These are phyloP conservation scores for Lophura nycthemera DNA, from an alignment of 2,113 vertebrate species.

Conservation along the genomic window DNA sequence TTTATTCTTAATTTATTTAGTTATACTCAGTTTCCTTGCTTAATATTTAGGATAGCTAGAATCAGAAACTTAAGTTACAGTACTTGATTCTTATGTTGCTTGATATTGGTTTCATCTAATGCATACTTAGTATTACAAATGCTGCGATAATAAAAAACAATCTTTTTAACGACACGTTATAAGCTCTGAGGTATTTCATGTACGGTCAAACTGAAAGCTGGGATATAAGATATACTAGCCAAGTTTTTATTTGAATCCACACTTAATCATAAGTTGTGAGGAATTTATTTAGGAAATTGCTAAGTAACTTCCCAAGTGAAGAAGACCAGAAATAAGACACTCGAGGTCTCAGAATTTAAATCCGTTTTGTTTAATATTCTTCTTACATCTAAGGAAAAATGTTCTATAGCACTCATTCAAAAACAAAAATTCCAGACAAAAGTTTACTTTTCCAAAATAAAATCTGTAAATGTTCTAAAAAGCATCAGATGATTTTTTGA, in stretches of 20 bases:
- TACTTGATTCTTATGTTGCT: background rate
- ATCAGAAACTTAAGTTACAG: background rate
- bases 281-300: background rate
- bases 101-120: background rate
- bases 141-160: background rate
- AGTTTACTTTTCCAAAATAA: background rate
- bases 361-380: background rate
- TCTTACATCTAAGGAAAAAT: background rate
- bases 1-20: background rate
- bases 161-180: background rate
- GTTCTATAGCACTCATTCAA: background rate
- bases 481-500: background rate
- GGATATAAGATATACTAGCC: background rate
- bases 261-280: background rate
- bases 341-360: background rate
- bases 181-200: background rate
- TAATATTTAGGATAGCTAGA: background rate
- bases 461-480: background rate
- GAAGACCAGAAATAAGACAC: background rate
- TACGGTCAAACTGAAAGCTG: background rate
- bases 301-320: background rate
- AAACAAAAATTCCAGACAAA: background rate
- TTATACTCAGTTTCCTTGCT: background rate
- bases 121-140: background rate
- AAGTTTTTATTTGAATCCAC: conserved; percentile 10